These are phyloP conservation scores for Andrena minutula DNA, from an alignment of 2,888 invertebrate species.

Conservation along the genomic window DNA sequence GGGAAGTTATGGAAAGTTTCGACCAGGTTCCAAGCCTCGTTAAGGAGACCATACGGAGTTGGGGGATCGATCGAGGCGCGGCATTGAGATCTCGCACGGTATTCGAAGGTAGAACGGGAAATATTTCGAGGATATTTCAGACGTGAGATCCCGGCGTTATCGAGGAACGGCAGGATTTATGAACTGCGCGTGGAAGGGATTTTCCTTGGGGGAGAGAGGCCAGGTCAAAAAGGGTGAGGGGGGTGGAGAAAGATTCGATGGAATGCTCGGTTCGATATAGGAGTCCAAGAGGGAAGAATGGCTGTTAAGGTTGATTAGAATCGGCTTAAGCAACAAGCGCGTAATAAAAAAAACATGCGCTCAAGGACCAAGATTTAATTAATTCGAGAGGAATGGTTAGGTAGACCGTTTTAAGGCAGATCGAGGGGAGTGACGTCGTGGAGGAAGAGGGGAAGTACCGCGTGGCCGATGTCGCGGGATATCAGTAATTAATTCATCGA, in stretches of 20 bases:
- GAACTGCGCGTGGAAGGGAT: background rate
- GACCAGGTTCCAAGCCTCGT: constrained; percentile 19
- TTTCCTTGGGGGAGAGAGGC: background rate
- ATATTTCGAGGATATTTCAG: constrained; percentile 13
- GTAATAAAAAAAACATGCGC: constrained; percentile 43
- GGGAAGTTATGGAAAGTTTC: constrained; percentile 22
- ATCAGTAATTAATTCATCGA: constrained; percentile 56
- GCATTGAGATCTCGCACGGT: background rate
- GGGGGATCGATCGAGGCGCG: constrained; percentile 4
- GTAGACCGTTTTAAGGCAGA: constrained; percentile 27
- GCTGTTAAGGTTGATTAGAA: constrained; percentile 6
- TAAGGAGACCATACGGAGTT: background rate
- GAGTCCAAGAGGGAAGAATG: background rate
- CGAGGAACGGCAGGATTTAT: constrained; percentile 24
- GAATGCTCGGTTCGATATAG: background rate
- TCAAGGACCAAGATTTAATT: constrained; percentile 78
- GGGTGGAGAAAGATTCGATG: background rate
- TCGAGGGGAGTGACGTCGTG: background rate
- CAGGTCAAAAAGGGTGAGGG: too few species aligned
- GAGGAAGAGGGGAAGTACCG: background rate
- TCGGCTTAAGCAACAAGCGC: constrained; percentile 6
- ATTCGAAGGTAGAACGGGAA: background rate
- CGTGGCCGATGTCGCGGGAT: constrained; percentile 30
- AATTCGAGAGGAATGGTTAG: constrained; percentile 53
- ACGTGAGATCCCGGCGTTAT: background rate